Base-by-base conservation (phyloP, 2,888 invertebrate genomes). In the Andrena praecox region DNA sequence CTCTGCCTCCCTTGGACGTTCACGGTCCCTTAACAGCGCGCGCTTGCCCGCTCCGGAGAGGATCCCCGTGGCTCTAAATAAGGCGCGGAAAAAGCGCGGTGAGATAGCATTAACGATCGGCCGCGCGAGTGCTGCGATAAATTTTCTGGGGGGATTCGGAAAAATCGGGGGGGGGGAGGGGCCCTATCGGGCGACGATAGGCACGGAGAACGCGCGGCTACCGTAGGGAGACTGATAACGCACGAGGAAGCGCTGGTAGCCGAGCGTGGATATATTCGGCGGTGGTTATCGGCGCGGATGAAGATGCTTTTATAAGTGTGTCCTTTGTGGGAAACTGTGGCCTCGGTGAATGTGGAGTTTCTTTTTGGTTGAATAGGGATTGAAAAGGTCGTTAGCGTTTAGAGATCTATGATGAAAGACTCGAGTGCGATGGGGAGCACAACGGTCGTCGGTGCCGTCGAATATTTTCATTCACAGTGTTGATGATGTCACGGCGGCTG, bases 101-200 rank as follows among this genome's bases (percentile, higher is more conserved):
- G 59, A 66, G 77, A 82, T 69, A 82, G 72, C 60, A 59, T 69
- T 82, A 77, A 77, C 77, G 82, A 81, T 82, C 72, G 12, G 52
- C 27, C 16, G 24, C 59, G 71, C 16, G 67, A 75, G 75, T 31
- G 31, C 42, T 59, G 2, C 62, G 72, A 82, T 82, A 81, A 81
- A 82, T 81, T 62, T 63, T 16, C 35, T 8, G 24, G 10, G 12
- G 59, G 3, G 63, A 33, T 48, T 31, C 48, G 71, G 69, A 76
- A 71, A 82, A 82, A 70, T 71, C 56, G 7, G 67, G 20, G 29
- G n/a, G n/a, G n/a, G n/a, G n/a, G n/a, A n/a, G n/a, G n/a, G 12
- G 24, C 31, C 42, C 50, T 52, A 72, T 77, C 63, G 52, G 2
- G 8, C 2, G 2, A 8, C 52, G 69, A 75, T 70, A 80, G 31